Evolutionary conservation across 1,140 invertebrate genomes (phyloP).

Genomic region (Cataglyphis hispanica): DNA sequence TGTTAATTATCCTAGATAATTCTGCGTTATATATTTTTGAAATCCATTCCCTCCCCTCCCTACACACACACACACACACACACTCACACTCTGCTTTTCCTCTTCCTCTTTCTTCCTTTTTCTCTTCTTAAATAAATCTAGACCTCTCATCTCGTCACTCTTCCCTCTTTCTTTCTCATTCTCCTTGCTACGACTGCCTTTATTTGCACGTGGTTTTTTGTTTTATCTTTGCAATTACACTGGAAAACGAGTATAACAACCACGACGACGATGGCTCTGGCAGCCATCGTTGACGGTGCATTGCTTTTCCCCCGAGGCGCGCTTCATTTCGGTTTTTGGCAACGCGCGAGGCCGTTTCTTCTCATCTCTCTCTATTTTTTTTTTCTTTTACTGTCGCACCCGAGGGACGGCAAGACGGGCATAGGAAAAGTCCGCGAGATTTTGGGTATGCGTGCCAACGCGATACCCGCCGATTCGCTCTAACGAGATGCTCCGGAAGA

Average conservation of each 20-base stretch:
- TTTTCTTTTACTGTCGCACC: neutral
- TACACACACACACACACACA: too few species aligned
- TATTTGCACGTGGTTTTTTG: conserved; percentile 71
- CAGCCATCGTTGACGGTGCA: conserved; percentile 64
- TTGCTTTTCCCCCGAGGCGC: conserved; percentile 42
- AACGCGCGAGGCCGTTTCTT: conserved; percentile 58
- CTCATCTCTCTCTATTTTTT: neutral
- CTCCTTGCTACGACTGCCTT: conserved; percentile 16
- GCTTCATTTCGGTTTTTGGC: conserved; percentile 79
- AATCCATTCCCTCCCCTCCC: neutral
- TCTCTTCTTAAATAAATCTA: conserved; percentile 33
- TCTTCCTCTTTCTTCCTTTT: neutral
- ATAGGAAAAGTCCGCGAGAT: conserved; percentile 21
- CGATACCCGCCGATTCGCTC: conserved; percentile 68
- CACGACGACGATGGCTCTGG: conserved; percentile 66
- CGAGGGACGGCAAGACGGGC: neutral
- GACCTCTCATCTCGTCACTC: neutral
- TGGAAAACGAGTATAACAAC: conserved; percentile 60
- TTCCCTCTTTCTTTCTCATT: neutral
- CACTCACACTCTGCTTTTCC: too few species aligned
- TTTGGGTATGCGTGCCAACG: conserved; percentile 72
- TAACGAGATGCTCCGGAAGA: conserved; percentile 79
- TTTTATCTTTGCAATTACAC: conserved; percentile 63
- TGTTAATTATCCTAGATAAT: neutral
- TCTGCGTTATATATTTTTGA: neutral